Evolutionary conservation across 2,888 invertebrate species (phyloP).

Genomic region (Buathra laborator): DNA sequence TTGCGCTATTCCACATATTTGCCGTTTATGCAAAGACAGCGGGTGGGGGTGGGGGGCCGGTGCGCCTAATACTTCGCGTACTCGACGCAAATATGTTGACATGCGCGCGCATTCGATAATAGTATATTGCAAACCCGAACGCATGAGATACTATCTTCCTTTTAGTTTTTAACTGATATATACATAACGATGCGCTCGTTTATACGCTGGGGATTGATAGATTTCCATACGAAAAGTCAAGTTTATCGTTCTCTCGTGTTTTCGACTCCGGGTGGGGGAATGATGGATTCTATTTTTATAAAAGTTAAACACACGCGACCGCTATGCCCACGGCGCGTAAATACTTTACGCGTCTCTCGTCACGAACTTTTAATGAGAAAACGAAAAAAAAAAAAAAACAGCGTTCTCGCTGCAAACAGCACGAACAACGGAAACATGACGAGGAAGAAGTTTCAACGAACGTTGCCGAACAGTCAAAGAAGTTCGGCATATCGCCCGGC

Average conservation of each 20-base stretch:
- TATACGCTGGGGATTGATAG: neutral
- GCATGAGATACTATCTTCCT: neutral
- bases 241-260: constrained; percentile 5
- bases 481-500: constrained; percentile 65
- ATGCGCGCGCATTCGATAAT: neutral
- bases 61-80: neutral
- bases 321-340: neutral
- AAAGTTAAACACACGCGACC: neutral
- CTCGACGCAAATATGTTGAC: neutral
- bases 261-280: neutral
- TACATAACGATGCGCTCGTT: neutral
- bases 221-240: neutral
- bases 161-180: neutral
- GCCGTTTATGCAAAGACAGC: constrained; percentile 19
- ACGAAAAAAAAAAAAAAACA: constrained; percentile 14
- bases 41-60: neutral
- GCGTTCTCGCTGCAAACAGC: constrained; percentile 35
- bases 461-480: constrained; percentile 53
- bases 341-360: constrained; percentile 1
- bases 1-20: constrained; percentile 46
- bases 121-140: neutral
- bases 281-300: constrained; percentile 1
- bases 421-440: constrained; percentile 38
- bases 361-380: neutral
- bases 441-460: constrained; percentile 35